Percentiles rank a stretch among this genome's conserved stretches.
Conservation (phyloP, 2,113 vertebrate species). For the Onychostruthus taczanowskii region DNA sequence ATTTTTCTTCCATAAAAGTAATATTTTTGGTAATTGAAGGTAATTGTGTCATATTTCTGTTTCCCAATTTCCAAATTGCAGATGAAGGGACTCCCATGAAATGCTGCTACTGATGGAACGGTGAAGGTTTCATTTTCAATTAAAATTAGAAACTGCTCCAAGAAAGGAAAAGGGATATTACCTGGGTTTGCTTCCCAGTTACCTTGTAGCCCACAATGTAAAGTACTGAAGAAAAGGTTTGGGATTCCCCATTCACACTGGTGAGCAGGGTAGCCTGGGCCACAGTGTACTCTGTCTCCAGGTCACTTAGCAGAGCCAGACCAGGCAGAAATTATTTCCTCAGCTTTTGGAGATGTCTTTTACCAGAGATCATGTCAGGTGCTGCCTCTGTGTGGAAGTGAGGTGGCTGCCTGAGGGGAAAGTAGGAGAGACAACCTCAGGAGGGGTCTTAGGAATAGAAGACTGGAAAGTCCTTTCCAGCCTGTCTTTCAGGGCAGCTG, state of each 20-base stretch:
- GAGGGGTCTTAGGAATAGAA: background rate
- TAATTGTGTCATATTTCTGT: conserved; percentile 39
- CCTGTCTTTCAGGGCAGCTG: background rate
- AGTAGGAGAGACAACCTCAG: background rate
- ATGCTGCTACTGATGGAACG: background rate
- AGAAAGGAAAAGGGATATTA: background rate
- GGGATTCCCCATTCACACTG: background rate
- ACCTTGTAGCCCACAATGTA: background rate
- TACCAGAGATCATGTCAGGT: background rate
- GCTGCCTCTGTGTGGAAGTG: background rate
- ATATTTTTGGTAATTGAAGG: conserved; percentile 57
- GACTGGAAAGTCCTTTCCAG: background rate
- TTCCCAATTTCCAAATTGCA: background rate
- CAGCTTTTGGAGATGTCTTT: background rate
- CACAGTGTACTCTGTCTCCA: background rate
- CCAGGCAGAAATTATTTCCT: background rate
- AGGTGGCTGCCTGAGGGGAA: background rate
- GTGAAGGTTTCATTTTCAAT: background rate
- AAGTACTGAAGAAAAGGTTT: background rate
- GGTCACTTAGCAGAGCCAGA: background rate
- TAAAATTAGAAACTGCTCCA: background rate
- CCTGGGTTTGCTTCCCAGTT: background rate
- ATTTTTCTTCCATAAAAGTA: conserved; percentile 51
- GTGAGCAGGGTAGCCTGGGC: background rate
- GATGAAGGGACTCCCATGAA: background rate